Evolutionary conservation across 1,140 invertebrate genomes (phyloP), one percentile per base, ranked within the genome.

Genomic region (Caenorhabditis tropicalis): DNA sequence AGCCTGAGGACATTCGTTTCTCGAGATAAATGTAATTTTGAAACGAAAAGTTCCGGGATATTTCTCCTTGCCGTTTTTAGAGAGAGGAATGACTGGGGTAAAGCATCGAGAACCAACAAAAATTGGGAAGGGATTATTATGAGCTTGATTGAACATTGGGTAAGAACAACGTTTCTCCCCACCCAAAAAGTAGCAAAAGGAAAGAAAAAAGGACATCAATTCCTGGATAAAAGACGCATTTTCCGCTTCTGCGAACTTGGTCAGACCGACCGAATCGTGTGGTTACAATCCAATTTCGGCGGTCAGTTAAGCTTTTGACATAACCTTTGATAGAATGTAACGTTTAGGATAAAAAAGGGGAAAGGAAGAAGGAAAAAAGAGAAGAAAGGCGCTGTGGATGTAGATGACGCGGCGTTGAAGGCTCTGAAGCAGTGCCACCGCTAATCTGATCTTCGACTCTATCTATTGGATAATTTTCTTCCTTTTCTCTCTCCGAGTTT

Each of bases 291-390:
- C 65, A 74, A 74, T 43, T 43, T 74, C 43, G 36, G 65, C 33
- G 36, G 36, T 74, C 33, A 43, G 65, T 74, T 74, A 46, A 43
- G 36, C 19, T n/a, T 24, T 27, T 58, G 53, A 29, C 53, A 58
- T 74, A 74, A 74, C 65, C 65, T 74, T 74, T 74, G 65, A 74
- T 74, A 74, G 65, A 74, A 33, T 43, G 33, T 74, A 74, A 74
- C 33, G 65, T 74, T 74, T 74, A 46, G 36, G 21, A n/a, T 24
- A 3, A 70, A 21, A 46, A 36, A 36, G 27, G 27, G n/a, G 0
- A 16, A 36, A 36, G 29, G 12, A 29, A 24, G 43, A 74, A 46
- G 15, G 43, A 74, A 24, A 74, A 46, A 12, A 24, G 21, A 27
- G 10, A 24, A 29, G 21, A n/a, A n/a, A n/a, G n/a, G n/a, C 29